These are phyloP conservation scores for Styela clava DNA, from an alignment of 23 tunicate species.

Conservation along the genomic window DNA sequence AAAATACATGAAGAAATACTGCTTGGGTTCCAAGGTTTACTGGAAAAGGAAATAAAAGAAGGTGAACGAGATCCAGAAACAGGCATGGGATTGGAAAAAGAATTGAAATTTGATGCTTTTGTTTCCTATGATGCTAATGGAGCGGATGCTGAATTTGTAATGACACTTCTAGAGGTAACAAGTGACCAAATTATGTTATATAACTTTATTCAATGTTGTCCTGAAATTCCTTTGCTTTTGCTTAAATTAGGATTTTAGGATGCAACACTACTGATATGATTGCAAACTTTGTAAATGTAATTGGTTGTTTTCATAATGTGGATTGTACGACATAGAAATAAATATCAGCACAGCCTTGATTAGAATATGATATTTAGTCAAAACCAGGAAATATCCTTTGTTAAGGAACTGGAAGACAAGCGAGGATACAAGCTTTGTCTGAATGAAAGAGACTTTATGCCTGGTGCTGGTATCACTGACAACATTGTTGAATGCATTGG, in stretches of 20 bases:
- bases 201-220: background rate
- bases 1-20: constrained; percentile 64
- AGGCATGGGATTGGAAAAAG: constrained; percentile 4
- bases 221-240: too few species aligned
- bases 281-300: too few species aligned
- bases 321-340: too few species aligned
- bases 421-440: constrained; percentile 66
- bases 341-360: too few species aligned
- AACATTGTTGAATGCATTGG: constrained; percentile 84
- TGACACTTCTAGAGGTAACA: constrained; percentile 63
- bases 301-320: too few species aligned
- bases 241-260: too few species aligned
- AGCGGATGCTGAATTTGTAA: constrained; percentile 65
- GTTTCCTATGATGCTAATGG: constrained; percentile 50
- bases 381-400: too few species aligned
- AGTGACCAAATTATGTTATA: too few species aligned
- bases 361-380: too few species aligned
- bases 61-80: constrained; percentile 36
- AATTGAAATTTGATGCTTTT: constrained; percentile 76
- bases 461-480: constrained; percentile 80
- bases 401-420: constrained; percentile 86
- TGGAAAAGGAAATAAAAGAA: constrained; percentile 56
- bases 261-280: too few species aligned
- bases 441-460: constrained; percentile 80
- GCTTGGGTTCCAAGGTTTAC: constrained; percentile 55